Base-by-base conservation (phyloP, 2,113 vertebrate species). In the Anoplopoma fimbria region DNA sequence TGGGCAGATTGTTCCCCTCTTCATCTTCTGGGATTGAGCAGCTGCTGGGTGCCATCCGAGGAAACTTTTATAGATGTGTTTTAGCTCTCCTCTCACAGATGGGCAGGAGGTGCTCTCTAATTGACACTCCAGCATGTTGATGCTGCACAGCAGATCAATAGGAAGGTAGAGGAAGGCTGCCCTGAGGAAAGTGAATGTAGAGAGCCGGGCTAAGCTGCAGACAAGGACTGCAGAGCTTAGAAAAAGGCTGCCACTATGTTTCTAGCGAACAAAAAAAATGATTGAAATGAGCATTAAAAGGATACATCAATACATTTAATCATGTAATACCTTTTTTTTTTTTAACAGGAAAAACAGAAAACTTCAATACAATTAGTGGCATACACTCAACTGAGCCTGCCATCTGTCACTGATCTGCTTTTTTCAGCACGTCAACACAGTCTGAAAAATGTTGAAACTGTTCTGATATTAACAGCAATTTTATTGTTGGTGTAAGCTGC, bases 121-220 rank as follows among this genome's bases (percentile, higher is more conserved):
- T 92, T 93, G 92, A 93, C 92, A 91, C 88, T 92, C 85, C 79
- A 85, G 86, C 88, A 92, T 89, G 89, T 89, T 92, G 91, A 86
- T 84, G 89, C 89, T 87, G 83, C 88, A 85, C 86, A 79, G 87
- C 81, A 82, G 91, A 94, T 93, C 92, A 90, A 93, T 93, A 92
- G 86, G n/a, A 62, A 88, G 89, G 87, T 84, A 79, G 81, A 88
- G 68, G 88, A 64, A 82, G 75, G 83, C 83, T 83, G 87, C 91
- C 76, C 85, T 57, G 73, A 91, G 87, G 86, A 89, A 88, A 91
- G 77, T 60, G 80, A 91, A 83, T 78, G 78, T 62, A 71, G 84
- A 77, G 81, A 83, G 78, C 42, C 76, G 51, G 73, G 55, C 68
- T 81, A 72, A 69, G 82, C 69, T 85, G 57, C 79, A 80, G 55